Conservation (phyloP, 2,888 invertebrate species). For the Parochlus steinenii region DNA sequence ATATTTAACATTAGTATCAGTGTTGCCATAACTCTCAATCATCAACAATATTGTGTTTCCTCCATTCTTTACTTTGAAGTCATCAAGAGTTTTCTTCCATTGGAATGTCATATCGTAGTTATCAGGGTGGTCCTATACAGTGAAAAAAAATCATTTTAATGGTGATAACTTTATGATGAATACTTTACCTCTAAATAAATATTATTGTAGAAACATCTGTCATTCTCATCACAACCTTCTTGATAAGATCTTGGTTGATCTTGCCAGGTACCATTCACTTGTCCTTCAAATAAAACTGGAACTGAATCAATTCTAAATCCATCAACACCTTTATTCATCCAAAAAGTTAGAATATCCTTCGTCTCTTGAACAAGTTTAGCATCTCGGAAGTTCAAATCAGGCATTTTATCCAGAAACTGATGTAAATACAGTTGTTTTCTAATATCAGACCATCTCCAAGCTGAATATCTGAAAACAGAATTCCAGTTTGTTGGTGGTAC, state of each 20-base stretch:
- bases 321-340: slow-evolving; percentile 43
- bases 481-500: slow-evolving; percentile 33
- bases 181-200: no score
- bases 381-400: slow-evolving; percentile 53
- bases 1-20: slow-evolving; percentile 30
- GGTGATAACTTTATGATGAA: no score
- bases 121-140: slow-evolving; percentile 41
- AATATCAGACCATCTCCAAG: slow-evolving; percentile 46
- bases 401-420: slow-evolving; percentile 38
- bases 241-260: slow-evolving; percentile 33
- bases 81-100: slow-evolving; percentile 26
- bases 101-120: slow-evolving; percentile 38
- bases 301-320: slow-evolving; percentile 40
- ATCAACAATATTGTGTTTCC: slow-evolving; percentile 31
- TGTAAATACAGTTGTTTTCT: slow-evolving; percentile 41
- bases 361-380: slow-evolving; percentile 37
- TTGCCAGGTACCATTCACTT: slow-evolving; percentile 31
- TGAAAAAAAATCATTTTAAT: no score
- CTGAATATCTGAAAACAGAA: slow-evolving; percentile 29
- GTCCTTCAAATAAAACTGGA: slow-evolving; percentile 25
- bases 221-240: slow-evolving; percentile 30
- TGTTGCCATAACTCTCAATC: slow-evolving; percentile 41
- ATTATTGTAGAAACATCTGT: slow-evolving; percentile 37
- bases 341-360: slow-evolving; percentile 44
- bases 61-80: slow-evolving; percentile 33